Evolutionary conservation across 2,113 vertebrate species (phyloP).

Genomic region (Physeter macrocephalus): DNA sequence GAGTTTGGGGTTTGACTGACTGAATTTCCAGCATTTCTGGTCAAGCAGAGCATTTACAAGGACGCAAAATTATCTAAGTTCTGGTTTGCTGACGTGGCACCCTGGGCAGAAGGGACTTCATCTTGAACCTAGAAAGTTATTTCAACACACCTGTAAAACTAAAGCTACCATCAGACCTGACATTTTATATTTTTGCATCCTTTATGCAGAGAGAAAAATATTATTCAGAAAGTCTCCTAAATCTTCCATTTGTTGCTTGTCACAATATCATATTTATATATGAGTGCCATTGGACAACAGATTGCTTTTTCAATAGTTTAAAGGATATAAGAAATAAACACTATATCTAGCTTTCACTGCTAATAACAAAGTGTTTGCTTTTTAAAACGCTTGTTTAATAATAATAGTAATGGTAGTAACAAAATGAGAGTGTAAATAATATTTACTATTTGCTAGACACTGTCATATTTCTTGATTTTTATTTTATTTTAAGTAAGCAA

Average conservation of each 20-base stretch:
- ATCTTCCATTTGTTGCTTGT: neutral
- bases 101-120: accelerated
- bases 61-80: neutral
- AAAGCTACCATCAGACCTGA: neutral
- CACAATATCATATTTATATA: neutral
- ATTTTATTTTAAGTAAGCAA: neutral
- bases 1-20: neutral
- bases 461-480: neutral
- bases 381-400: neutral
- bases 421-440: neutral
- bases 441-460: neutral
- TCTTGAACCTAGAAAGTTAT: neutral
- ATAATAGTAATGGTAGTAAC: neutral
- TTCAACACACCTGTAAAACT: neutral
- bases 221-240: neutral
- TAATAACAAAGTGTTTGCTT: neutral
- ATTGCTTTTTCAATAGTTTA: neutral
- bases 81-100: neutral
- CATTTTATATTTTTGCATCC: neutral
- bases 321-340: neutral
- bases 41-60: neutral
- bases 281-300: neutral
- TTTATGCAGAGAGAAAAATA: neutral
- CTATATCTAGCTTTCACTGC: neutral
- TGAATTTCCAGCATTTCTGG: neutral